Evolutionary conservation across 2,888 invertebrate species (phyloP).

Genomic region (Embidobia sp.): DNA sequence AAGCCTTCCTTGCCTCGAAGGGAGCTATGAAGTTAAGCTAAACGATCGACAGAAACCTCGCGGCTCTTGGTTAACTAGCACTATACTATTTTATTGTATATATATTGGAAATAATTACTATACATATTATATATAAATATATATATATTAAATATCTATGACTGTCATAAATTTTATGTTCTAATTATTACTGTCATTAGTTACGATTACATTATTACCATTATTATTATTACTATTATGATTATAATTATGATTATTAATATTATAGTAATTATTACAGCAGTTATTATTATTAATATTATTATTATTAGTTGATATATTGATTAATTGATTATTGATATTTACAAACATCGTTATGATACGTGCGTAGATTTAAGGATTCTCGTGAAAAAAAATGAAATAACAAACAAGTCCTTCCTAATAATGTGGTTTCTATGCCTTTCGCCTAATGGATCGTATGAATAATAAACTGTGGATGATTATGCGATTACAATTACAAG

Average conservation of each 20-base stretch:
- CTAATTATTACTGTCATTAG: conserved; percentile 68
- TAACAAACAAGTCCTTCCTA: conserved; percentile 71
- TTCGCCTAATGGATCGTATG: conserved; percentile 67
- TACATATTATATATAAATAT: conserved; percentile 70
- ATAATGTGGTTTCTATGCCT: conserved; percentile 73
- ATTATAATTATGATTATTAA: conserved; percentile 61
- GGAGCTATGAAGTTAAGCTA: conserved; percentile 58
- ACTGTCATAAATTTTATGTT: conserved; percentile 71
- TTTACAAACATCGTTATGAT: conserved; percentile 64
- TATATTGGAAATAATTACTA: conserved; percentile 72
- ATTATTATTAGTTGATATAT: conserved; percentile 51
- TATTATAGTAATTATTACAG: too few species aligned
- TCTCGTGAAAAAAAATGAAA: conserved; percentile 61
- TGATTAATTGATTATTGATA: conserved; percentile 55
- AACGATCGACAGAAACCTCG: conserved; percentile 69
- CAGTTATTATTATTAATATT: conserved; percentile 62
- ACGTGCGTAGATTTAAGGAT: conserved; percentile 66
- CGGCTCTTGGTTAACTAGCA: conserved; percentile 73
- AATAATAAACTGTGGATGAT: conserved; percentile 47
- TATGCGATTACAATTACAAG: conserved; percentile 19
- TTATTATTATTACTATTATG: too few species aligned
- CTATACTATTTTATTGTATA: conserved; percentile 77
- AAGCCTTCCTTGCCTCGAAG: conserved; percentile 61
- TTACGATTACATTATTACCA: conserved; percentile 61
- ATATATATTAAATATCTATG: conserved; percentile 72